Conservation (phyloP, 2,113 vertebrate genomes). For the Charadrius vociferus region DNA sequence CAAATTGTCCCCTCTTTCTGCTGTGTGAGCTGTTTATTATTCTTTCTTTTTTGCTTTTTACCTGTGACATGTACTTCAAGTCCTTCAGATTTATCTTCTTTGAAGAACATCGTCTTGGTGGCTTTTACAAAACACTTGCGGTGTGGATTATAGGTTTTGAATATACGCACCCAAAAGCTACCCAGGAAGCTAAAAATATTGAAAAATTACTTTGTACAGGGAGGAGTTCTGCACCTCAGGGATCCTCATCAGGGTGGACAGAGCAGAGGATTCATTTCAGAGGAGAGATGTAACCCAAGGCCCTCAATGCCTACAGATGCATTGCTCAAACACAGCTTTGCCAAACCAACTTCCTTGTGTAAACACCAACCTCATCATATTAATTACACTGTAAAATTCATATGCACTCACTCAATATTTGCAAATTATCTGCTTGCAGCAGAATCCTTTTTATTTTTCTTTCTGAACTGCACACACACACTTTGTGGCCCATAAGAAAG, state of each 20-base stretch:
- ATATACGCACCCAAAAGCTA: neutral
- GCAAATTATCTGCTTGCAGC: neutral
- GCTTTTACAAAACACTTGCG: neutral
- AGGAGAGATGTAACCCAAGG: neutral
- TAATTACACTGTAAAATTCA: constrained; percentile 51
- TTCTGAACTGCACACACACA: neutral
- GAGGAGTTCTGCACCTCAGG: constrained; percentile 3
- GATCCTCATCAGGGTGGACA: neutral
- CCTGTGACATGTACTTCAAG: neutral
- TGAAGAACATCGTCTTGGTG: neutral
- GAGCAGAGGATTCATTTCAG: neutral
- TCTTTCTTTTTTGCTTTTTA: neutral
- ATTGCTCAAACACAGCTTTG: neutral
- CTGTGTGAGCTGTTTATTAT: neutral
- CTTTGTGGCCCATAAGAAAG: neutral
- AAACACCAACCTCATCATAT: constrained; percentile 50
- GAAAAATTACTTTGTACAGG: neutral
- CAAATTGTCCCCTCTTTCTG: neutral
- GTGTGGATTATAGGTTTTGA: neutral
- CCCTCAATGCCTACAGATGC: neutral
- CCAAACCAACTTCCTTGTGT: constrained; percentile 8
- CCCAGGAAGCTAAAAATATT: neutral
- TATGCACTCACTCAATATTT: constrained; percentile 46
- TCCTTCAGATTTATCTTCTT: neutral
- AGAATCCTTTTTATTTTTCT: neutral